Conservation (phyloP, 2,888 invertebrate genomes). For the Ormyrus labotus region DNA sequence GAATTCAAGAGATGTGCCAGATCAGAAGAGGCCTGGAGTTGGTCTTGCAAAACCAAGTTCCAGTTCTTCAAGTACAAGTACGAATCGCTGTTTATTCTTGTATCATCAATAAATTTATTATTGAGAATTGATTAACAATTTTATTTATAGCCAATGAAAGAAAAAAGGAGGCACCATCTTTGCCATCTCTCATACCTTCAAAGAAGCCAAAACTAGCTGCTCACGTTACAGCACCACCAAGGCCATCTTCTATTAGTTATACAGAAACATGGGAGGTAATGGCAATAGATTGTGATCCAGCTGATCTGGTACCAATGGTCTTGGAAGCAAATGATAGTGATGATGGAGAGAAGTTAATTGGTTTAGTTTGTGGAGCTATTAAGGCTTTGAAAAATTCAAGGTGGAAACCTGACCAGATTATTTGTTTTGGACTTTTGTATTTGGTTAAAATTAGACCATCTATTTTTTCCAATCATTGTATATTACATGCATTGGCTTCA, state of each 20-base stretch:
- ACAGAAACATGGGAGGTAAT: slow-evolving; percentile 84
- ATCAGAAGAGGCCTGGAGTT: slow-evolving; percentile 78
- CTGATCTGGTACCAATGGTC: slow-evolving; percentile 86
- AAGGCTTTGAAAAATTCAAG: slow-evolving; percentile 86
- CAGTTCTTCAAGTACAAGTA: slow-evolving; percentile 44
- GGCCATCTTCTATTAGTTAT: slow-evolving; percentile 71
- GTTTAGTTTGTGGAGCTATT: slow-evolving; percentile 91
- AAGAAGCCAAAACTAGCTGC: slow-evolving; percentile 79
- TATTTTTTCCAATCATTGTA: slow-evolving; percentile 85
- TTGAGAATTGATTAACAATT: background rate
- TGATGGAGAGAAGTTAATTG: slow-evolving; percentile 87
- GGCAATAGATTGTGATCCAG: slow-evolving; percentile 88
- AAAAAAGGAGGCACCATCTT: slow-evolving; percentile 82
- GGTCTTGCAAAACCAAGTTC: slow-evolving; percentile 77
- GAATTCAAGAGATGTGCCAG: slow-evolving; percentile 80
- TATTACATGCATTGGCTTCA: slow-evolving; percentile 88
- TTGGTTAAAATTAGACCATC: slow-evolving; percentile 87
- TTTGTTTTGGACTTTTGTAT: slow-evolving; percentile 87
- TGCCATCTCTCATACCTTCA: slow-evolving; percentile 79
- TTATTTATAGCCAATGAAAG: slow-evolving; percentile 78
- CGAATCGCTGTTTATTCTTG: background rate
- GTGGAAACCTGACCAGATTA: slow-evolving; percentile 87
- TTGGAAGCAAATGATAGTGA: slow-evolving; percentile 86
- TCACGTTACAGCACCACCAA: slow-evolving; percentile 68
- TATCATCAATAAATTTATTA: background rate